Base-by-base conservation (phyloP, 2,888 invertebrate species). In the Sacculina carcini region DNA sequence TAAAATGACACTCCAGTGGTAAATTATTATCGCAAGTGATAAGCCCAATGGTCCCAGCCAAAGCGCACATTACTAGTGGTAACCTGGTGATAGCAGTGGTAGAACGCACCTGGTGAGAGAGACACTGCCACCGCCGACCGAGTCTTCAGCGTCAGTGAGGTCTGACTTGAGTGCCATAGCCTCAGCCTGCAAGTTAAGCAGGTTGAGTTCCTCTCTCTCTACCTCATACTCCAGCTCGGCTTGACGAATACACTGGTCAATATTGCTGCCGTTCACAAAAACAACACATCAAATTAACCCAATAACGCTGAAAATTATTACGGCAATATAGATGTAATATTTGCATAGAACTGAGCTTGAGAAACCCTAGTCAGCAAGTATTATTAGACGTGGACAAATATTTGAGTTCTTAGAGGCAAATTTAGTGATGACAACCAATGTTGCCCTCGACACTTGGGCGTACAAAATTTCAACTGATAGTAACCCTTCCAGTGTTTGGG, bases 141-240 rank as follows among this genome's bases (percentile, higher is more conserved):
- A 62, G 61, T 70, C 63, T n/a, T n/a, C n/a, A 61, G 74, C 62
- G 62, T 79, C 79, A 60, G 85, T 81, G 55, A 86, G 69, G 54
- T 78, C 76, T n/a, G 78, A 70, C 61, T 78, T 77, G 21, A 86
- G 71, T 48, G 80, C 77, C 52, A 83, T 72, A 52, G 77, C 78
- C 67, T 86, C 85, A 68, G 86, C 85, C 56, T 81, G 73, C 59
- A 86, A 71, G 46, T 83, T 81, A 52, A 85, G 67, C 61, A 86
- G 71, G 66, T 85, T 84, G 57, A 86, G 67, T 66, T 87, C 87
- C 66, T 87, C 86, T 44, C 85, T 73, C 0, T 86, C 86, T 57
- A 85, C 68, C 63, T 84, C 78, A 65, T 85, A 86, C 63, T 86
- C 86, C 59, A 86, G 67, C 66, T 87, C 87, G 0, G 87, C 87